Evolutionary conservation across 2,888 invertebrate species (phyloP), one percentile per base, ranked within the genome.

Genomic region (Antheraea assamensis): DNA sequence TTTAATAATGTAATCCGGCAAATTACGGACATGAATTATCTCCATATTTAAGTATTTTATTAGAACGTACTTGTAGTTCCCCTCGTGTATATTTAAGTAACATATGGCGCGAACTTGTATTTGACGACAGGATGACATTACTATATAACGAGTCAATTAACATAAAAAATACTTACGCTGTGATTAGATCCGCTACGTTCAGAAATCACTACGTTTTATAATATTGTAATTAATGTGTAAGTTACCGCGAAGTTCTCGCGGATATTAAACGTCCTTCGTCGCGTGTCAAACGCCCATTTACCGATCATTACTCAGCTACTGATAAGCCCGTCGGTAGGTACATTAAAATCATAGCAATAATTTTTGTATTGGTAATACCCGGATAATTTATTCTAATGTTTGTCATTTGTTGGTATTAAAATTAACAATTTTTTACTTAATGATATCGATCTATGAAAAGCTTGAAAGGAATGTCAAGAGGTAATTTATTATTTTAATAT

Each of bases 231-330:
- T 91, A 89, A 91, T 92, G 85, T 87, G 83, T 87, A 87, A 88
- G 80, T 81, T 92, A 92, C 90, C 79, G 83, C 86, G 92, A 92
- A 92, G 82, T 82, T 85, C 85, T 92, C 78, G 85, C 92, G 92
- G 93, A 93, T 92, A 90, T 74, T 71, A 70, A 52, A 66, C 24
- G 80, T 81, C 80, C 81, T 81, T 80, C 80, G 75, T 75, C 75
- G 78, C 81, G 80, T 83, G 87, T 85, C 87, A 84, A 76, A 76
- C 80, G 76, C 74, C 78, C 79, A 81, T 82, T 78, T 78, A 77
- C 74, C 35, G 78, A 81, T 81, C 83, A 83, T 87, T 86, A 85
- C 74, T 86, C 83, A 86, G 82, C 74, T 71, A 76, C 75, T 81
- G 83, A 82, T 84, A 82, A 85, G 80, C 76, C n/a, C 42, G 71